Percentiles rank a stretch among this genome's conserved stretches.
Conservation (phyloP, 2,888 invertebrate species). For the Metellina segmentata region DNA sequence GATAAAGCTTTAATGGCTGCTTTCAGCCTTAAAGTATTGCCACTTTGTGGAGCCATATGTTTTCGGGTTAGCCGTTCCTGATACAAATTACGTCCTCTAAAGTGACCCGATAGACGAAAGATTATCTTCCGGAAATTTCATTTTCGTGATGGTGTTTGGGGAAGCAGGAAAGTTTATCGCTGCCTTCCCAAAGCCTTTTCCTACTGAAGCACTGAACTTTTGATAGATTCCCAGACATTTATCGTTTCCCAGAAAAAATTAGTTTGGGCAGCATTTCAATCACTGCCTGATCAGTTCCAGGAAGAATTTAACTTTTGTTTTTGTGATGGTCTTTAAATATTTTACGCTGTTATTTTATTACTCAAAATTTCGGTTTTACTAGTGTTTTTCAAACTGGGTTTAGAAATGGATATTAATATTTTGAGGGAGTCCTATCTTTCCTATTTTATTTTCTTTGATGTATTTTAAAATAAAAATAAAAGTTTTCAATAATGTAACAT, state of each 20-base stretch:
- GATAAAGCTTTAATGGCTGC: not conserved
- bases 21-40: conserved; percentile 36
- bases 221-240: conserved; percentile 48
- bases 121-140: conserved; percentile 67
- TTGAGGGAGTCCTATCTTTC: too few species aligned
- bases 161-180: conserved; percentile 63
- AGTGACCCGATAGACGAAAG: conserved; percentile 23
- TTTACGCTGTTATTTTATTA: too few species aligned
- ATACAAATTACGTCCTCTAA: conserved; percentile 24
- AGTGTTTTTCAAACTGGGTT: too few species aligned
- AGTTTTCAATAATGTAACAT: too few species aligned
- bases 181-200: conserved; percentile 1
- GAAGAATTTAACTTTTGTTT: not conserved
- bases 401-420: too few species aligned
- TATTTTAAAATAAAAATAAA: too few species aligned
- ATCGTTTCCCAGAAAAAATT: conserved; percentile 12
- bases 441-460: too few species aligned
- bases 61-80: not conserved
- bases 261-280: conserved; percentile 34
- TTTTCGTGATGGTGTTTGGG: conserved; percentile 71
- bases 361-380: too few species aligned
- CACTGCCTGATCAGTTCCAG: conserved; percentile 22
- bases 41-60: conserved; percentile 23
- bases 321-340: not conserved
- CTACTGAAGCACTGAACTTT: not conserved